These are phyloP conservation scores for Halcyon malimbica DNA, from an alignment of 2,113 vertebrate species.

Conservation along the genomic window DNA sequence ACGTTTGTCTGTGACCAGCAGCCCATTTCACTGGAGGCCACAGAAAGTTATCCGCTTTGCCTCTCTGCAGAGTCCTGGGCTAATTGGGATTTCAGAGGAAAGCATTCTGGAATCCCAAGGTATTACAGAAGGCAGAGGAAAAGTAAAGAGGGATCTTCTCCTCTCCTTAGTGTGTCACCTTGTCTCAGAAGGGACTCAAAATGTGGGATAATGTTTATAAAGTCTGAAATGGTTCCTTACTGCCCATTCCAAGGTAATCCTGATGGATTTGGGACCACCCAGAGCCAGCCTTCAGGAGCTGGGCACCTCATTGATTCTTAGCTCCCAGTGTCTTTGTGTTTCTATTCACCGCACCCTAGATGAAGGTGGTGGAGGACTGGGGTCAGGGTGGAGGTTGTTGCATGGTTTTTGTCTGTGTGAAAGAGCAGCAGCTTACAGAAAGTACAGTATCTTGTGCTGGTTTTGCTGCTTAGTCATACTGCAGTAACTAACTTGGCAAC, in stretches of 20 bases:
- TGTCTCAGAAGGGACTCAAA: background rate
- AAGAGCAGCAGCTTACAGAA: background rate
- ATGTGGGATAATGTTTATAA: background rate
- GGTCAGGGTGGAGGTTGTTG: fast-evolving
- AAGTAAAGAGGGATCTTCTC: background rate
- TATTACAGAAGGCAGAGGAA: background rate
- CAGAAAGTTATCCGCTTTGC: background rate
- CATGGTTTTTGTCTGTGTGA: background rate
- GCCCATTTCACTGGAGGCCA: background rate
- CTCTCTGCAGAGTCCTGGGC: background rate
- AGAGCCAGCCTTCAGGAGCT: background rate
- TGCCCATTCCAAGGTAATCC: background rate
- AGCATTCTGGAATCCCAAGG: background rate
- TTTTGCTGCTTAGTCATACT: conserved; percentile 40
- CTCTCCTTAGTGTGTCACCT: background rate
- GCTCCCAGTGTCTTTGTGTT: background rate
- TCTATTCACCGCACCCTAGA: background rate
- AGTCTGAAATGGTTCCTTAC: background rate
- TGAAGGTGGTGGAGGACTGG: background rate
- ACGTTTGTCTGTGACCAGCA: background rate
- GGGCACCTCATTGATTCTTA: background rate
- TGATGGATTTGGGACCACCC: background rate
- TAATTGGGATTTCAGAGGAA: background rate
- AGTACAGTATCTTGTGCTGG: background rate
- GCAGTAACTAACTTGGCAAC: conserved; percentile 23